Base-by-base conservation (phyloP, 2,888 invertebrate genomes). In the Protophormia terraenovae region DNA sequence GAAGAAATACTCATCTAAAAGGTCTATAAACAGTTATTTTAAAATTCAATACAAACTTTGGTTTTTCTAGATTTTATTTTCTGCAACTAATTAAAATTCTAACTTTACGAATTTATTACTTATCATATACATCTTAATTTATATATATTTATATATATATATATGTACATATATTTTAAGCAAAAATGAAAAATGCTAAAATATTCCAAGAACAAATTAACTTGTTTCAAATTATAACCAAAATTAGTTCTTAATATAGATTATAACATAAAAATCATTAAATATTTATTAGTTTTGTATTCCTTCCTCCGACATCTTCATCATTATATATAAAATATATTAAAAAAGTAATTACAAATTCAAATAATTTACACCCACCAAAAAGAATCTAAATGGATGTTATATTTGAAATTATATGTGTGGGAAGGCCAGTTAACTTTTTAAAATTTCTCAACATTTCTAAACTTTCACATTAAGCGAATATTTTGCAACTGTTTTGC, bases 311-410 rank as follows among this genome's bases (percentile, higher is more conserved):
- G 14, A 24, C 10, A 14, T 24, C 27, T 19, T 45, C 60, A 60
- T 35, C 22, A 55, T 6, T 47, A 12, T 55, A 29, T 45, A 60
- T 53, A 8, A 45, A 66, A 32, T n/a, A n/a, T n/a, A n/a, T n/a
- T n/a, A n/a, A 50, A 29, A 41, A 69, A 66, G 60, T 60, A 77
- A 60, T 83, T 72, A 67, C 38, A 22, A 71, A 32, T 77, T 72
- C 35, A 60, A 45, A 58, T 47, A 47, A 55, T 71, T n/a, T 27
- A 83, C 84, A 64, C 79, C 84, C 71, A 84, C 71, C 10, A 41
- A 14, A 35, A 55, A 72, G 10, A 45, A 14, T 22, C 22, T 19
- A 55, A 72, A 16, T 55, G 24, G 41, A 55, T 0, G 32, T 22
- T 73, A 8, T n/a, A 38, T 35, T 69, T 58, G 16, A 75, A 12